phyloP scores from a whole-genome alignment of 2,797 vertebrate genomes.

The Lepus oiostolus region DNA sequence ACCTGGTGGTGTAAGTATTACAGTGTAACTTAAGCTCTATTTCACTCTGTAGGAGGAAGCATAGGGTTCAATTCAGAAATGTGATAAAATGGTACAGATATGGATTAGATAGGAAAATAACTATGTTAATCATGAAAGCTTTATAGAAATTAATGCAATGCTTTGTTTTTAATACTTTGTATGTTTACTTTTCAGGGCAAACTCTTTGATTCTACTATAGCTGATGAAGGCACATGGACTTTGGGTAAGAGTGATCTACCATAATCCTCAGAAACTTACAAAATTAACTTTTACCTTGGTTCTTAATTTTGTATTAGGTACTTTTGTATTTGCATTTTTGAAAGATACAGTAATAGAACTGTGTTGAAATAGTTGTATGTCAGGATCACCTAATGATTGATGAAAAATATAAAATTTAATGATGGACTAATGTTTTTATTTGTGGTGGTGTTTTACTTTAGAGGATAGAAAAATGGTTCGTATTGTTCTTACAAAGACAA shows the following conservation, averaged over 20 bases:
- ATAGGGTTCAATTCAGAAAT: neutral
- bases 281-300: slow-evolving; percentile 46
- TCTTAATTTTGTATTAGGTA: neutral
- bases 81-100: slow-evolving; percentile 2
- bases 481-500: slow-evolving; percentile 97
- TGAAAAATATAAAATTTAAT: slow-evolving; percentile 20
- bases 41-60: neutral
- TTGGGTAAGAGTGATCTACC: slow-evolving; percentile 90
- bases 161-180: slow-evolving; percentile 4
- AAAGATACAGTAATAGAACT: neutral
- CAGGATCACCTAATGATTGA: neutral
- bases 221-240: slow-evolving; percentile 98
- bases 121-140: slow-evolving; percentile 16
- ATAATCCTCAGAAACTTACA: neutral
- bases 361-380: slow-evolving; percentile 19
- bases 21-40: neutral
- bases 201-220: slow-evolving; percentile 94
- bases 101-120: slow-evolving; percentile 21
- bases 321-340: slow-evolving; percentile 52
- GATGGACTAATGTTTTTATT: slow-evolving; percentile 29
- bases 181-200: slow-evolving; percentile 92
- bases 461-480: slow-evolving; percentile 97
- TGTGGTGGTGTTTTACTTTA: slow-evolving; percentile 79
- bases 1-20: neutral
- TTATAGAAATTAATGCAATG: slow-evolving; percentile 51